Percentiles rank a stretch among this genome's conserved stretches.
Conservation (phyloP, 2,797 vertebrate species). For the Pseudopleuronectes americanus region DNA sequence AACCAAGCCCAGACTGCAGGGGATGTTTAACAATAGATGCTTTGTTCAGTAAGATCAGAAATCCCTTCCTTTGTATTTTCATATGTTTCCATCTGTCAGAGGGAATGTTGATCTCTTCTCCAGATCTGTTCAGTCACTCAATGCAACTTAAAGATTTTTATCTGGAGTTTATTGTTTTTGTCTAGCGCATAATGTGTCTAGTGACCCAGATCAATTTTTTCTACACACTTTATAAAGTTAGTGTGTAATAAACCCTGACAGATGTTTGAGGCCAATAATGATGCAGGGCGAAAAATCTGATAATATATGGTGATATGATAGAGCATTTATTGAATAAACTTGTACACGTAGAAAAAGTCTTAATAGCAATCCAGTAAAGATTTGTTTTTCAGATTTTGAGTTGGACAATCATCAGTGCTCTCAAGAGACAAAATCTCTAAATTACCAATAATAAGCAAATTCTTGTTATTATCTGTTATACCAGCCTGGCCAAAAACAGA, state of each 20-base stretch:
- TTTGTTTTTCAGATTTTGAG: too few relatives aligned
- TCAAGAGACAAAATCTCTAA: too few relatives aligned
- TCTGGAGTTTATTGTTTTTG: neutral
- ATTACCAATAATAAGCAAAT: neutral
- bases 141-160: neutral
- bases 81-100: conserved; percentile 6
- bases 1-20: neutral
- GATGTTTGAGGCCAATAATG: neutral
- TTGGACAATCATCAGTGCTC: too few relatives aligned
- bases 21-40: conserved; percentile 28
- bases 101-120: conserved; percentile 2
- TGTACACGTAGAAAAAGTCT: too few relatives aligned
- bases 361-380: too few relatives aligned
- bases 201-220: neutral
- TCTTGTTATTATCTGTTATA: neutral
- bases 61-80: neutral
- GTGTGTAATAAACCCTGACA: neutral
- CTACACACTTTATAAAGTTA: too few relatives aligned
- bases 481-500: too few relatives aligned
- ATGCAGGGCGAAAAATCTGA: too few relatives aligned
- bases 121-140: neutral
- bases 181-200: neutral
- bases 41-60: conserved; percentile 27
- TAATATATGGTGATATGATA: too few relatives aligned
- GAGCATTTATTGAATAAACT: too few relatives aligned